These are phyloP conservation scores for Micronycteris hirsuta DNA, from an alignment of 2,113 vertebrate genomes.

Conservation along the genomic window DNA sequence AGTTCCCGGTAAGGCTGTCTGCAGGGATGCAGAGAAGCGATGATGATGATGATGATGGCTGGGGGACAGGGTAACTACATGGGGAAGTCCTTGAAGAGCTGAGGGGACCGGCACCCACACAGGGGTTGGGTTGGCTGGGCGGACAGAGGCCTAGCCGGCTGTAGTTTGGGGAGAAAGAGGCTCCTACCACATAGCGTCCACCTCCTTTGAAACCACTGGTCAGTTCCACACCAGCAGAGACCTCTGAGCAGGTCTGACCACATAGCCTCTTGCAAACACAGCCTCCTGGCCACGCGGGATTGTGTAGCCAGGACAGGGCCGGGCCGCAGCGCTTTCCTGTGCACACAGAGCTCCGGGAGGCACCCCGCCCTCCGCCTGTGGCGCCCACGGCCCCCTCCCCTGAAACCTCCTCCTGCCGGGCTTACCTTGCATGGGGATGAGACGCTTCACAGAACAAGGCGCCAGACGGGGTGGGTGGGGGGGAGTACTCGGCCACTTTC, in stretches of 20 bases:
- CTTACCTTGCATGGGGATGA: background rate
- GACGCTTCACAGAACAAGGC: background rate
- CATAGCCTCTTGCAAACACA: too few relatives aligned
- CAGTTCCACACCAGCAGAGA: accelerated
- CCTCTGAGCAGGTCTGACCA: accelerated
- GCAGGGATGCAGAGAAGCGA: accelerated
- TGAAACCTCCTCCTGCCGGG: accelerated
- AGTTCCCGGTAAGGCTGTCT: accelerated
- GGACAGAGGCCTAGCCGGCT: accelerated
- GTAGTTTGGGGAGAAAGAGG: accelerated
- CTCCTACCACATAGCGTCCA: accelerated
- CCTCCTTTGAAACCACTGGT: accelerated
- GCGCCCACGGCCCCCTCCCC: accelerated
- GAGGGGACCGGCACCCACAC: accelerated
- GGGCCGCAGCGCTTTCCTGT: too few relatives aligned
- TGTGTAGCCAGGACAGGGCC: too few relatives aligned
- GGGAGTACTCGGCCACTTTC: background rate
- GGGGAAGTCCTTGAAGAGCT: background rate
- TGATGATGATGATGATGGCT: accelerated
- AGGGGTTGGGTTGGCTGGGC: background rate
- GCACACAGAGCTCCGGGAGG: too few relatives aligned
- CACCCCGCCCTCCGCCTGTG: accelerated
- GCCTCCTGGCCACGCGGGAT: accelerated
- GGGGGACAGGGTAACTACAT: accelerated
- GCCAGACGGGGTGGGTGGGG: background rate